Evolutionary conservation across 2,888 invertebrate species (phyloP).

Genomic region (Xestia rhomboidea): DNA sequence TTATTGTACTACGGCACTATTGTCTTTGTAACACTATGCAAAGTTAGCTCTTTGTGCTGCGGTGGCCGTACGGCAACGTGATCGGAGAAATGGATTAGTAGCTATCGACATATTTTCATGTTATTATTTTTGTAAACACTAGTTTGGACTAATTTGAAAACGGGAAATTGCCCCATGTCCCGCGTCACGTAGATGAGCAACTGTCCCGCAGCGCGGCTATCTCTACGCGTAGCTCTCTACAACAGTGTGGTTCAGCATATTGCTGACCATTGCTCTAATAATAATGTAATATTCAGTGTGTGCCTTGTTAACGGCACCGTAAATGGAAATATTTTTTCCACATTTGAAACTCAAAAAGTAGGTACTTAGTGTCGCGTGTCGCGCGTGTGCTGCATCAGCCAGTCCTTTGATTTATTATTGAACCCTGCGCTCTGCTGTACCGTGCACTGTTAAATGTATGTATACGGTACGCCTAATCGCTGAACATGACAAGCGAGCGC

Average conservation of each 20-base stretch:
- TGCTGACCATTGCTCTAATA: not conserved
- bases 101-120: not conserved
- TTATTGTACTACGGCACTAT: not conserved
- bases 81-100: not conserved
- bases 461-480: slow-evolving; percentile 15
- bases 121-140: not conserved
- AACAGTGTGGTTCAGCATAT: not conserved
- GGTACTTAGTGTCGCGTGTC: not conserved
- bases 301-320: not conserved
- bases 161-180: not conserved
- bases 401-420: slow-evolving; percentile 30
- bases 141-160: not conserved
- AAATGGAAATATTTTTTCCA: not conserved
- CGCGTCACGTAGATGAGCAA: not conserved
- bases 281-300: not conserved
- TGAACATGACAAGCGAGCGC: slow-evolving; percentile 27
- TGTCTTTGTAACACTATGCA: not conserved
- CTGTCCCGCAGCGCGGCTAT: not conserved
- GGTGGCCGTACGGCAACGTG: slow-evolving; percentile 2
- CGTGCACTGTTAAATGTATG: not conserved
- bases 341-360: slow-evolving; percentile 3
- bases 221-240: too few species aligned
- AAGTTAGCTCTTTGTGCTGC: not conserved
- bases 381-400: not conserved
- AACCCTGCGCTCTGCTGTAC: not conserved